Evolutionary conservation across 2,797 vertebrate genomes (phyloP).

Genomic region (Oophaga sylvatica): DNA sequence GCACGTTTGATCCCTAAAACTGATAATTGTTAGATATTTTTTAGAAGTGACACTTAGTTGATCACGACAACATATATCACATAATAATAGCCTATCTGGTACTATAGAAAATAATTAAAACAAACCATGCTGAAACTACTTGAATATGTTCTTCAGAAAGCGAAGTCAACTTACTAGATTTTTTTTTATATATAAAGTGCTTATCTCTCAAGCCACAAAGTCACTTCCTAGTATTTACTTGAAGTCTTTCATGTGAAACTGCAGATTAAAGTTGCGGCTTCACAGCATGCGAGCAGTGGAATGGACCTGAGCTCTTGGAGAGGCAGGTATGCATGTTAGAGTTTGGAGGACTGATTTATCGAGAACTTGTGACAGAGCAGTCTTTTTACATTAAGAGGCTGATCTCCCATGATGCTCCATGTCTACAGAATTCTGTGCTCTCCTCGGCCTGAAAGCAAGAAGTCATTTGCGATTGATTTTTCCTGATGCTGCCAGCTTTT

Average conservation of each 20-base stretch:
- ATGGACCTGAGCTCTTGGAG: conserved; percentile 14
- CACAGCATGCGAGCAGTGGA: conserved; percentile 33
- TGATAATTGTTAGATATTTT: background rate
- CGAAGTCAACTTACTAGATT: background rate
- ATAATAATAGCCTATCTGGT: background rate
- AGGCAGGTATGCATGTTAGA: conserved; percentile 21
- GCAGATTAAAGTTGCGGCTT: conserved; percentile 34
- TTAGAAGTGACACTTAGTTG: background rate
- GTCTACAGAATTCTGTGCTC: conserved; percentile 39
- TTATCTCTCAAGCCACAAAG: conserved; percentile 39
- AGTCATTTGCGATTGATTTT: conserved; percentile 59
- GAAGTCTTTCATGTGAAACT: conserved; percentile 35
- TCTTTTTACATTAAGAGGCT: conserved; percentile 41
- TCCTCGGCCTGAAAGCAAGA: conserved; percentile 39
- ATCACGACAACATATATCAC: background rate
- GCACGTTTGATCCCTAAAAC: background rate
- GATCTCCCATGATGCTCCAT: conserved; percentile 48
- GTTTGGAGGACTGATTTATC: conserved; percentile 46
- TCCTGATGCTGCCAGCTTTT: conserved; percentile 51
- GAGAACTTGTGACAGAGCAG: conserved; percentile 41
- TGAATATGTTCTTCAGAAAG: background rate
- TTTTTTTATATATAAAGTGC: conserved; percentile 5
- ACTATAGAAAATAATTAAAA: background rate
- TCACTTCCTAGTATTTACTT: conserved; percentile 42
- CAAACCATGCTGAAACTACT: background rate